Evolutionary conservation across 2,797 vertebrate genomes (phyloP), one percentile per base, ranked within the genome.

Genomic region (Micromesistius poutassou): DNA sequence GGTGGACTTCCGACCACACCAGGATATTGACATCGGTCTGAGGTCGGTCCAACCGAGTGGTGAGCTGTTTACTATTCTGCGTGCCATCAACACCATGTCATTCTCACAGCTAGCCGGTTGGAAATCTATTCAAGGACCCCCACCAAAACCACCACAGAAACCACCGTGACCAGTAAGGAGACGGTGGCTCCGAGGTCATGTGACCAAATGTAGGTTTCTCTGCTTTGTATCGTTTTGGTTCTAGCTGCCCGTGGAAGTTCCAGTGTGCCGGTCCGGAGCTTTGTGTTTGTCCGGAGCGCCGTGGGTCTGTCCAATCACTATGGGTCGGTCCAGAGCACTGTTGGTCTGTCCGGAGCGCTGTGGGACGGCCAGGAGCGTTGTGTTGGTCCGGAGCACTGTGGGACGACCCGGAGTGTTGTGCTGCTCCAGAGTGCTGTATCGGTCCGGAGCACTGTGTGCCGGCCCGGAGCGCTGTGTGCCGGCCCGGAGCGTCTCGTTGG

Each of bases 1-100:
- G 86, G 75, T 46, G 74, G 75, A 81, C 82, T 77, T 62, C 78
- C 76, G 77, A 82, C 68, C 71, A 82, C 46, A 31, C 9, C 50
- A 0, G 73, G 62, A 7, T 68, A 76, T 81, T 81, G 71, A 70
- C 19, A 82, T 79, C n/a, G 75, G 33, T 66, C 78, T 85, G 80
- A 36, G 76, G 84, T 78, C 50, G 76, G 80, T 79, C 77, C 79
- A 84, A 79, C 74, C 76, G 78, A 84, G 38, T 35, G 73, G 79
- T 6, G 55, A 62, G 74, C 74, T 19, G 78, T 90, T 86, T 80
- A 80, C 78, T 77, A 81, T 84, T 80, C 82, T 22, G 74, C 86
- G 89, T 92, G 91, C 91, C 91, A 91, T 90, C 75, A 80, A 72
- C 86, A 9, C n/a, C 55, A 78, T 68, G 19, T 70, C 77, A 72